Base-by-base conservation (phyloP, 2,113 vertebrate species). In the Delphinapterus leucas region DNA sequence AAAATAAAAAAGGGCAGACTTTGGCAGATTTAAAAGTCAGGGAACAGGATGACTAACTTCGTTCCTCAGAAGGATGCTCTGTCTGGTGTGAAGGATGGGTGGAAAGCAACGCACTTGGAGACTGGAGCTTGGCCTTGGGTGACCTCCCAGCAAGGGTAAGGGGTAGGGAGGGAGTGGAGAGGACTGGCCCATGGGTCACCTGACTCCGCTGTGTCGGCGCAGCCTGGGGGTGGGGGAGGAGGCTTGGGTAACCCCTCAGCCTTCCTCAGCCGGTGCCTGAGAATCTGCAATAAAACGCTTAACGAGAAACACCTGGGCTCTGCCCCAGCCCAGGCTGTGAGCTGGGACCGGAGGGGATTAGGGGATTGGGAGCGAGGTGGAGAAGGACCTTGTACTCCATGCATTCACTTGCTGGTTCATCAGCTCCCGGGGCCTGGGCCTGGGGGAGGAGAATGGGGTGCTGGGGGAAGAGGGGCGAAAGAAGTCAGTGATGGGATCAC, bases 241-340 rank as follows among this genome's bases (percentile, higher is more conserved):
- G 83, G 87, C 92, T 68, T 68, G 95, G 89, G 91, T 28, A 61
- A 44, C 41, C 88, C 79, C 15, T 33, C 87, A 55, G 89, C 21
- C 85, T 88, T 41, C 95, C 58, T 70, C 73, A 26, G 44, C 87
- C 31, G 0, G 41, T 90, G 94, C 94, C 94, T 90, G 97, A 92
- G 97, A 94, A 92, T 90, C 94, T 0, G 5, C 83, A 93, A 83
- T 93, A 96, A 97, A 98, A 76, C 36, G 31, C 68, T 44, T 97
- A 97, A 97, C 81, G 94, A 76, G 60, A 97, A 97, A 71, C 95
- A 95, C 88, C 97, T 97, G 97, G 95, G 93, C 58, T 36, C 81
- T 88, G 86, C 76, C 92, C 73, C 55, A 1, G 84, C 73, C 44
- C 41, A 8, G 63, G 76, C 95, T 33, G 33, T 6, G 58, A 44